These are phyloP conservation scores for Cheirogaleus medius DNA, from an alignment of 2,113 vertebrate species.

Conservation along the genomic window DNA sequence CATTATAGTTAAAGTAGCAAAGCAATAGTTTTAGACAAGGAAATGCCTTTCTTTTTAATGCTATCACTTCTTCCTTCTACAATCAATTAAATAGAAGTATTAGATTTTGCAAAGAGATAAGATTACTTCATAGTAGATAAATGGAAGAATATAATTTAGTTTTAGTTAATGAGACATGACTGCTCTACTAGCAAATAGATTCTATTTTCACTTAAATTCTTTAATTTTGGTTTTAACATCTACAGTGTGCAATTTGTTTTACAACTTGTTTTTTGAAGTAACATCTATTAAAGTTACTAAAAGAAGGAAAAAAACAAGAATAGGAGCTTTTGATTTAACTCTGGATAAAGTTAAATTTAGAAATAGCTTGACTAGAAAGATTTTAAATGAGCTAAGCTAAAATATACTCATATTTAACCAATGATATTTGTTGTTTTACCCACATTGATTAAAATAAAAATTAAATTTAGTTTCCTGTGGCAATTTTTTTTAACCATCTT, in stretches of 20 bases:
- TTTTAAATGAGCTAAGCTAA: not conserved
- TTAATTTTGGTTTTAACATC: conserved; percentile 17
- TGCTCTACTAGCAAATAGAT: not conserved
- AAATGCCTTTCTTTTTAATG: not conserved
- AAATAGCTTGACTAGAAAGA: not conserved
- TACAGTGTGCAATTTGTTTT: not conserved
- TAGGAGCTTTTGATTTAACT: not conserved
- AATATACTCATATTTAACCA: not conserved
- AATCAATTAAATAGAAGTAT: conserved; percentile 38
- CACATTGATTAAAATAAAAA: not conserved
- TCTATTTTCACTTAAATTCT: conserved; percentile 40
- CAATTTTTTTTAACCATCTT: not conserved
- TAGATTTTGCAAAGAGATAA: not conserved
- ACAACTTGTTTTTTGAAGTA: conserved; percentile 41
- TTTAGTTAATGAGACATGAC: conserved; percentile 52
- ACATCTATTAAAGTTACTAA: not conserved
- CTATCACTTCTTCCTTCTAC: not conserved
- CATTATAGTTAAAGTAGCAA: not conserved
- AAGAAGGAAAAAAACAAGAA: not conserved
- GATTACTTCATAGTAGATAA: conserved; percentile 40
- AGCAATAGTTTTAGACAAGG: not conserved
- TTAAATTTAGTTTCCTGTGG: not conserved
- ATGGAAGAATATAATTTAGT: conserved; percentile 49
- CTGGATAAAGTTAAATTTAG: not conserved
- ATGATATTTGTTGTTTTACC: not conserved